Evolutionary conservation across 1,140 invertebrate genomes (phyloP).

Genomic region (Zaprionus ornatus): DNA sequence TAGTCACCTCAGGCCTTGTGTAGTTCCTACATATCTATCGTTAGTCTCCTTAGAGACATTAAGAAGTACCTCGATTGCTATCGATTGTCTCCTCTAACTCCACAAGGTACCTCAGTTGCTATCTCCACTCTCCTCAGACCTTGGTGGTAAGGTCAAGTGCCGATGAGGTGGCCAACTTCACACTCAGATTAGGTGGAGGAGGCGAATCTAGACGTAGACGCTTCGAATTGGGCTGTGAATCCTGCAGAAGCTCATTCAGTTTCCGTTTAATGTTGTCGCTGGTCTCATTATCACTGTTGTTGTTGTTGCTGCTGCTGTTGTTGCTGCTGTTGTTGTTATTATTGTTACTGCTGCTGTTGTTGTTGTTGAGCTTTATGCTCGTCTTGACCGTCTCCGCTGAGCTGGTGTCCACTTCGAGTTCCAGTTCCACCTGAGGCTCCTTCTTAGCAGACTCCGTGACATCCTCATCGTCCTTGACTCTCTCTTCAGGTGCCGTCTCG

Average conservation of each 20-base stretch:
- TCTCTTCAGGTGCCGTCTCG: slow-evolving; percentile 14
- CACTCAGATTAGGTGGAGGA: slow-evolving; percentile 79
- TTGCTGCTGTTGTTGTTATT: slow-evolving; percentile 32
- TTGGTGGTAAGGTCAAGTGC: slow-evolving; percentile 89
- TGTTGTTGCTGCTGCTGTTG: slow-evolving; percentile 68
- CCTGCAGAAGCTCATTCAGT: slow-evolving; percentile 72
- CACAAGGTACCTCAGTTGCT: background rate
- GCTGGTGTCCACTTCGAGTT: slow-evolving; percentile 54
- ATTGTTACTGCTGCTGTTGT: slow-evolving; percentile 61
- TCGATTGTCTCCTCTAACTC: background rate
- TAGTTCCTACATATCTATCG: too few relatives aligned
- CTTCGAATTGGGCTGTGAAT: slow-evolving; percentile 68
- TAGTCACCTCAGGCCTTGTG: too few relatives aligned
- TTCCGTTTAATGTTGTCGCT: slow-evolving; percentile 81
- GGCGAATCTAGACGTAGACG: slow-evolving; percentile 84
- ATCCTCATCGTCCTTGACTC: slow-evolving; percentile 62
- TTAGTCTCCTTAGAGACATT: too few relatives aligned
- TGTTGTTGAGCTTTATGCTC: slow-evolving; percentile 50
- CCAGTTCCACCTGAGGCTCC: background rate
- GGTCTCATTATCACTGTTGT: slow-evolving; percentile 55
- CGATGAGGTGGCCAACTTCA: slow-evolving; percentile 76
- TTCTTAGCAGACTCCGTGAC: slow-evolving; percentile 62
- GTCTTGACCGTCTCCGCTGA: slow-evolving; percentile 54
- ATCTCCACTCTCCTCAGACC: slow-evolving; percentile 47
- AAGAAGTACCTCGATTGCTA: background rate